Base-by-base conservation (phyloP, 1,140 invertebrate species). In the Parapsyche elsis region DNA sequence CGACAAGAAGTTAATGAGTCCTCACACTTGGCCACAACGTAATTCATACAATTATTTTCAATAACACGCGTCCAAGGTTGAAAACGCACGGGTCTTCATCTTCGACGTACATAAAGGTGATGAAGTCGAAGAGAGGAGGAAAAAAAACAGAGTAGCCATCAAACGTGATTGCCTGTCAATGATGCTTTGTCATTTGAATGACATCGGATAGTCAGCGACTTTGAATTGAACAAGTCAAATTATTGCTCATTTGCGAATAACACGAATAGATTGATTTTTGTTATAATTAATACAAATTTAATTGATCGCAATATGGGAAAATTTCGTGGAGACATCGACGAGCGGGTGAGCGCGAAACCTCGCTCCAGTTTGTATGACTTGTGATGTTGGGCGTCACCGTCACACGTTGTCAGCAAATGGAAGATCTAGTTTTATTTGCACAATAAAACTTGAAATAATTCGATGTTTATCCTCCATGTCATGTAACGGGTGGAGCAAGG, bases 41-140 rank as follows among this genome's bases (percentile, higher is more conserved):
- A 78, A 78, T 78, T 80, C 79, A 76, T 75, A 64, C 71, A 80
- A 80, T 80, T 76, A 80, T 76, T n/a, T 67, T 70, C 79, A 76
- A 80, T 80, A 76, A 76, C 79, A 79, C 71, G 26, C 79, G 23
- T 74, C 19, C 79, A 80, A 80, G 79, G 79, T 46, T 45, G 21
- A 14, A 79, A 71, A 79, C 77, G 77, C 77, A 78, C 30, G 67
- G 78, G 46, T 79, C 78, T 53, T 57, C 78, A 53, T 53, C 49
- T 53, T 12, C 49, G 49, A 53, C 49, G 49, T 53, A 5, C 2
- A 67, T 67, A 67, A 23, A 67, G 46, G 24, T 24, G n/a, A 74
- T 53, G 46, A 53, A 21, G 23, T 19, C 16, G 64, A 67, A 26
- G 76, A 30, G 71, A 30, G 9, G 12, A 30, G 57, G 61, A 80